Evolutionary conservation across 1,140 invertebrate genomes (phyloP), one percentile per base, ranked within the genome.

Genomic region (Mycetomoellerius zeteki): DNA sequence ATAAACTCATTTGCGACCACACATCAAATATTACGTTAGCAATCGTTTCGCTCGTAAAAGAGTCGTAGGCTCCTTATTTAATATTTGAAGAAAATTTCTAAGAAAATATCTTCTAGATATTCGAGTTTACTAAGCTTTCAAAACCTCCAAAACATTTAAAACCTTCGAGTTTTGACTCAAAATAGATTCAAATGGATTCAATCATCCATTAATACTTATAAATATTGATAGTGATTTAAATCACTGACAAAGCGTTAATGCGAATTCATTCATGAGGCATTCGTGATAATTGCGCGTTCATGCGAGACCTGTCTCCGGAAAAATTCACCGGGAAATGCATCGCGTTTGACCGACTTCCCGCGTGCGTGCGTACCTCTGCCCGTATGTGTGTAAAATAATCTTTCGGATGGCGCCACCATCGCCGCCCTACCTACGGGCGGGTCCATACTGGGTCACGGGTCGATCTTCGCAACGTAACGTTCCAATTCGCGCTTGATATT

Each of bases 401-500:
- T 89, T 89, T 87, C 87, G 86, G 90, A 90, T 89, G 93, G 93
- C 93, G 93, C 93, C 88, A 93, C 90, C 86, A 72, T 87, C 91
- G 65, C 89, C 86, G 80, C 81, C 86, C 87, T 75, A 89, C 73
- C 90, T 90, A 88, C 93, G 93, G 94, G 93, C 91, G 94, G 93
- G 93, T 94, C 94, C 94, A 94, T 92, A 95, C 92, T 95, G 91
- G 94, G 94, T 95, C 94, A 95, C 93, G 92, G 93, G 93, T 94
- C 93, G 93, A 94, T 93, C 92, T 93, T 91, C 85, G 89, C 92
- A 92, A 91, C 92, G 93, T 93, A 94, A 94, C 94, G 93, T 93
- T 94, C 94, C 94, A 94, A 94, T 95, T 95, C 93, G 91, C 93
- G 94, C 92, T 93, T 94, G 93, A 95, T 94, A 95, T 95, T 94